phyloP scores from a whole-genome alignment of 2,797 vertebrate genomes.

The Rhincodon typus region DNA sequence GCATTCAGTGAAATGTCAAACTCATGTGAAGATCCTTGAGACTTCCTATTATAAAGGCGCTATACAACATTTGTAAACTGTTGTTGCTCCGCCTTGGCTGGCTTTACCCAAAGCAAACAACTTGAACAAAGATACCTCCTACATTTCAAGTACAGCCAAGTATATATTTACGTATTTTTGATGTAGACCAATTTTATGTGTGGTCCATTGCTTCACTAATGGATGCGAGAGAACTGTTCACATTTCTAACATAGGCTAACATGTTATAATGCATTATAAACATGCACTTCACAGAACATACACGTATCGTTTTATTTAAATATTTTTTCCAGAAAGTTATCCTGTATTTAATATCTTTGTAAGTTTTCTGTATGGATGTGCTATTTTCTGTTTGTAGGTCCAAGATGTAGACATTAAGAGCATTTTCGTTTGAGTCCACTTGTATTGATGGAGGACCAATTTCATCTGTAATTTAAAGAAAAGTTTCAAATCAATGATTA shows the following conservation, averaged over 20 bases:
- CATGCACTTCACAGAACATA: slow-evolving; percentile 10
- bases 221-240: background rate
- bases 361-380: background rate
- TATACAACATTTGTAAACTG: background rate
- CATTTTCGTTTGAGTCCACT: background rate
- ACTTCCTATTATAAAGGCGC: background rate
- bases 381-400: background rate
- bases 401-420: background rate
- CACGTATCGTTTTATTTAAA: background rate
- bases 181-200: background rate
- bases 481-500: background rate
- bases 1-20: no score
- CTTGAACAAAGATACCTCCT: background rate
- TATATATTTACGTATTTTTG: background rate
- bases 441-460: slow-evolving; percentile 6
- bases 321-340: background rate
- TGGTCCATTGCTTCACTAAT: background rate
- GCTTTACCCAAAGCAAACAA: background rate
- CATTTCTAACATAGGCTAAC: background rate
- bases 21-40: background rate
- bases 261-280: background rate
- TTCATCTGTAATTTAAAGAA: slow-evolving; percentile 22
- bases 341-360: background rate
- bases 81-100: background rate
- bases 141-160: background rate